A percentile compares a stretch with the other conserved stretches of the same genome.
phyloP scores from a whole-genome alignment of 92 coral and sea anemone species.

The Zoanthus sansibaricus region DNA sequence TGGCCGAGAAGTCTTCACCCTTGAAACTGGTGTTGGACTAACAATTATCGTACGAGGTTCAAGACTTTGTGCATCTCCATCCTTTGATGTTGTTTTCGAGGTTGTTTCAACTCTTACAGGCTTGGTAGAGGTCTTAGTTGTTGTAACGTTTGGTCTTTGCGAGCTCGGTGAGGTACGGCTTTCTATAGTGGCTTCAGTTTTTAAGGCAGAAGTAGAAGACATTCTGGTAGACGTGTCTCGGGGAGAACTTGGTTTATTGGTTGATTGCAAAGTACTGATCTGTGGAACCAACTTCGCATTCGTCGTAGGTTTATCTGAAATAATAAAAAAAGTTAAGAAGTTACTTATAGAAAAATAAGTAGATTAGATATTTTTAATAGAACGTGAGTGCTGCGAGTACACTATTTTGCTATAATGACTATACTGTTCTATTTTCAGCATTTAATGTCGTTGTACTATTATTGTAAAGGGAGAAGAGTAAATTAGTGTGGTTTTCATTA shows the following conservation, averaged over 20 bases:
- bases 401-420: no score
- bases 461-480: no score
- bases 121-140: not conserved
- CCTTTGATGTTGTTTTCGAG: not conserved
- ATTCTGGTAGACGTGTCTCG: not conserved
- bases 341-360: no score
- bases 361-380: no score
- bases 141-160: not conserved
- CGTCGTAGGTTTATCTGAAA: conserved; percentile 29
- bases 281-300: conserved; percentile 8
- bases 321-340: not conserved
- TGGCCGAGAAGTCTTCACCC: not conserved
- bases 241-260: not conserved
- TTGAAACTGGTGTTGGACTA: not conserved
- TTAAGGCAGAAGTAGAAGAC: not conserved
- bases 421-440: no score
- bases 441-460: no score
- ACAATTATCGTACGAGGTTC: not conserved
- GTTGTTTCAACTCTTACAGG: not conserved
- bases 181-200: not conserved
- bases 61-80: not conserved
- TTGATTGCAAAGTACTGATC: not conserved
- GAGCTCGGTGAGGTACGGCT: not conserved
- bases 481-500: no score
- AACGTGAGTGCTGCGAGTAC: no score